phyloP scores from a whole-genome alignment of 2,888 invertebrate genomes.

The Balanococcus diminutus region DNA sequence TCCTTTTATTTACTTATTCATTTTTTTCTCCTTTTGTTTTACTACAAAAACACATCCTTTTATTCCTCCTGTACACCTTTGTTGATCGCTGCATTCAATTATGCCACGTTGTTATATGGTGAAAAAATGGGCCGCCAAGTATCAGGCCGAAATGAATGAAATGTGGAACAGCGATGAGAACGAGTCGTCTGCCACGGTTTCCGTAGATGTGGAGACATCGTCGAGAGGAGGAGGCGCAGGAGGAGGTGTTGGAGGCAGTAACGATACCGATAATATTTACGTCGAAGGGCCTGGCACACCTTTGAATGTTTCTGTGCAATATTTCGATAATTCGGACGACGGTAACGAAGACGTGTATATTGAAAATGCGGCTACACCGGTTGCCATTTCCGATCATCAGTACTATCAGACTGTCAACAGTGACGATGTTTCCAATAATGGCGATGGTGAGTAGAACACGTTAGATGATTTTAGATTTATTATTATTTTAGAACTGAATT shows the following conservation, averaged over 20 bases:
- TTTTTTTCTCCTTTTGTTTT: not conserved
- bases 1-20: no score
- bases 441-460: conserved; percentile 1
- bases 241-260: not conserved
- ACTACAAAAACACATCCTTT: not conserved
- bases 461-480: not conserved
- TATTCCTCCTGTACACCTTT: not conserved
- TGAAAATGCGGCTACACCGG: conserved; percentile 43
- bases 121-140: conserved; percentile 54
- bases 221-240: not conserved
- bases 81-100: not conserved
- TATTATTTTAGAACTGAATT: no score
- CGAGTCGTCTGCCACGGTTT: not conserved
- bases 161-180: conserved; percentile 29
- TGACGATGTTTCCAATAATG: not conserved
- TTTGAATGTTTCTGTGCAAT: conserved; percentile 1
- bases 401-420: conserved; percentile 40
- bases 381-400: conserved; percentile 45
- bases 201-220: not conserved
- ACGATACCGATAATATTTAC: not conserved
- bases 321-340: conserved; percentile 8
- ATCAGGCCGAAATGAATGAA: conserved; percentile 51
- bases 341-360: conserved; percentile 19
- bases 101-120: conserved; percentile 52
- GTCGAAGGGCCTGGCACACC: not conserved